Base-by-base conservation (phyloP, 2,888 invertebrate species). In the Leptopilina syphax region DNA sequence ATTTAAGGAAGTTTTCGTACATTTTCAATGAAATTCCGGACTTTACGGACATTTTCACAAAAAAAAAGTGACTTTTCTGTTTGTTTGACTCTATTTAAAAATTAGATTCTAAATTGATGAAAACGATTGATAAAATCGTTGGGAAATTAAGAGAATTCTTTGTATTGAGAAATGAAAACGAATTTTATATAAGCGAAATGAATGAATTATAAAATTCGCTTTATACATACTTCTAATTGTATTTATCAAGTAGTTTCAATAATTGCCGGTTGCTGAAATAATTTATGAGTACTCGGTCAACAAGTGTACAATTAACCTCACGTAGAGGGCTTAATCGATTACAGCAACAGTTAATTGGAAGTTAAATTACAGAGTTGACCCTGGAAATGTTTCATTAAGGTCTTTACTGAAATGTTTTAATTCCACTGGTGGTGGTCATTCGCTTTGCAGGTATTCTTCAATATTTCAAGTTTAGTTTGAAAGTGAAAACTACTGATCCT, bases 251-350 rank as follows among this genome's bases (percentile, higher is more conserved):
- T 54, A 70, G 34, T 73, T 34, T 34, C 34, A 57, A 41, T 73
- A 73, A 73, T 73, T 41, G 34, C 57, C 57, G n/a, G 34, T 73
- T 57, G 57, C 34, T 54, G 70, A 57, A 73, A 73, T 73, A 57
- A 73, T 73, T 57, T 57, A 73, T 57, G 57, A 73, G 73, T 34
- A 57, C 57, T 73, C 73, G 34, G 57, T 27, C 73, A 73, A 73
- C 73, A 73, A 73, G 73, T 73, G 57, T 54, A 73, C 57, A 73
- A 57, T 73, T 73, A 73, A 57, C 73, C 34, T 73, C 57, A 73
- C 73, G 57, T 73, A 34, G 57, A 73, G 57, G 27, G 73, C 73
- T 73, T 73, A 73, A 73, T 73, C 73, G 73, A 73, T 73, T 73
- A 73, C 27, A 57, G 73, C 73, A 73, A 57, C 73, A 73, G 41